Evolutionary conservation across 2,113 vertebrate genomes (phyloP), one percentile per base, ranked within the genome.

Genomic region (Felis chaus): DNA sequence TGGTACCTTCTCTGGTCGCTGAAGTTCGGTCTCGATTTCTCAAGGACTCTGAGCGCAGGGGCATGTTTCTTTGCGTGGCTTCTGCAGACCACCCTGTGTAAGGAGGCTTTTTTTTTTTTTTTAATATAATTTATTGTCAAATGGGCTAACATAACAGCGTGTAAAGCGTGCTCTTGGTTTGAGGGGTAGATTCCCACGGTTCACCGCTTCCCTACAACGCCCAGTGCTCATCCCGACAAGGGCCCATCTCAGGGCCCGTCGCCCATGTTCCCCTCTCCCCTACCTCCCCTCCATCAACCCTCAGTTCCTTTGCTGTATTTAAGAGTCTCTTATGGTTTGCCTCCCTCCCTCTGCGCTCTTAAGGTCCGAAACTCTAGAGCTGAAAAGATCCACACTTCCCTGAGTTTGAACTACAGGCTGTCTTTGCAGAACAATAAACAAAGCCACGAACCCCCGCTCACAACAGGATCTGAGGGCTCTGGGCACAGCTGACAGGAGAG

Each of bases 381-480:
- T 65, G 33, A 83, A 82, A 89, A 74, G 33, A 31, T 25, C 53
- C 61, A 53, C 10, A 66, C 21, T 81, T 63, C 39, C 68, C 68
- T 6, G 19, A 15, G 33, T 53, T 5, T 23, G 83, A 65, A 68
- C 76, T 41, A 23, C 0, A 21, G 45, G 33, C 50, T 82, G n/a
- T 76, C 68, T 96, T 61, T 74, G 66, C 13, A 45, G 61, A 84
- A 80, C 71, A 78, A 82, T 69, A 74, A 94, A 91, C 94, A 82
- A 94, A 79, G 65, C 13, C 16, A 55, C 89, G 68, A 63, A 87
- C 39, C 36, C 36, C n/a, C 53, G 5, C 7, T 33, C 53, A 50
- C 50, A 79, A 73, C 45, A 85, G 78, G 78, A 76, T 53, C 63
- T 89, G 90, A 2, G 57, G 95, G 71, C 95, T 21, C 1, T 18